A percentile compares a stretch with the other conserved stretches of the same genome.
These are phyloP conservation scores for Gymnopithys bicolor DNA, from an alignment of 2,797 vertebrate genomes.

Conservation along the genomic window DNA sequence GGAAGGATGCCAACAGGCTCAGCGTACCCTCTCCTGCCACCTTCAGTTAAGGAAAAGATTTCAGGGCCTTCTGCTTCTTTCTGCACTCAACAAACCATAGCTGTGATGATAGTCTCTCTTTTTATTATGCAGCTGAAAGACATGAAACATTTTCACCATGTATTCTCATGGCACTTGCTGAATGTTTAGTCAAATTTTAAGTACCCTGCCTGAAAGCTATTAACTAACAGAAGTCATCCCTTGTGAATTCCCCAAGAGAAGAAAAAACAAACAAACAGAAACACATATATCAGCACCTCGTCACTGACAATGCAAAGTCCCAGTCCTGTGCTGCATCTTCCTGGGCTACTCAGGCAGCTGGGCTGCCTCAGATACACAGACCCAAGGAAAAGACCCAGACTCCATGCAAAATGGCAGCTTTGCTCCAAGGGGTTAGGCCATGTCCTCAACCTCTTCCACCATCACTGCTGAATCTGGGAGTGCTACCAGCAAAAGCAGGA, in stretches of 20 bases:
- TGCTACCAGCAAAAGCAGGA: not conserved
- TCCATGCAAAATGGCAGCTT: not conserved
- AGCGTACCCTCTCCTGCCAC: not conserved
- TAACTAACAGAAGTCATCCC: not conserved
- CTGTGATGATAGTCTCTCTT: not conserved
- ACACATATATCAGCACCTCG: not conserved
- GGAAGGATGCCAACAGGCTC: constrained; percentile 13
- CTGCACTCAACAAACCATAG: not conserved
- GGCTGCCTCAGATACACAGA: not conserved
- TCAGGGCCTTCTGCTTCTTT: not conserved
- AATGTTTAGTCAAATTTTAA: not conserved
- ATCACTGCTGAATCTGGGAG: not conserved
- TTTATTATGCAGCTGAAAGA: not conserved
- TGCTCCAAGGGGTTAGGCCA: not conserved
- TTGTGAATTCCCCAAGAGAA: not conserved
- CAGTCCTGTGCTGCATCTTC: not conserved
- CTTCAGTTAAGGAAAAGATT: not conserved
- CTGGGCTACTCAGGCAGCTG: not conserved
- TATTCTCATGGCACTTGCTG: not conserved
- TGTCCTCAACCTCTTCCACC: not conserved
- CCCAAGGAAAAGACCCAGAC: not conserved
- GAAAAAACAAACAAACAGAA: not conserved
- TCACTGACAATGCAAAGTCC: not conserved
- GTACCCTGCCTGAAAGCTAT: not conserved
- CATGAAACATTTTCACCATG: not conserved